These are phyloP conservation scores for Pluvianellus socialis DNA, from an alignment of 2,113 vertebrate species.

Conservation along the genomic window DNA sequence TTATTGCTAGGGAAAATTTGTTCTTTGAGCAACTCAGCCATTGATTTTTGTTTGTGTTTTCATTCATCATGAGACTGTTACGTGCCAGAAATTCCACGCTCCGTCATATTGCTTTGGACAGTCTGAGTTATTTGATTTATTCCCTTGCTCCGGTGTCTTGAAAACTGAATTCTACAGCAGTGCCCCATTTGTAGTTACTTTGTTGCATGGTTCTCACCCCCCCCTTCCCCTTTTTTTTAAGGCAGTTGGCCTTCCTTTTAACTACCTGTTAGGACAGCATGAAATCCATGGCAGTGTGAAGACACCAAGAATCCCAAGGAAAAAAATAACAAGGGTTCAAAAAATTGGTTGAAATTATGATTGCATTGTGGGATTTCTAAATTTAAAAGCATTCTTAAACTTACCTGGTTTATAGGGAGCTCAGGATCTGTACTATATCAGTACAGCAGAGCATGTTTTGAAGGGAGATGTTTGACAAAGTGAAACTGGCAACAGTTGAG, in stretches of 20 bases:
- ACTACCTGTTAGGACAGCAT: background rate
- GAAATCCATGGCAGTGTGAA: background rate
- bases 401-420: background rate
- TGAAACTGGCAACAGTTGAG: background rate
- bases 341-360: background rate
- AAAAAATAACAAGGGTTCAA: background rate
- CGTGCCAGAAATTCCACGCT: constrained; percentile 53
- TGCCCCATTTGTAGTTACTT: constrained; percentile 12
- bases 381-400: background rate
- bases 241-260: background rate
- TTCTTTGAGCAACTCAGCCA: constrained; percentile 63
- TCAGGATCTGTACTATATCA: background rate
- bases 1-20: constrained; percentile 65
- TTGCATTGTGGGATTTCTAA: background rate
- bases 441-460: background rate
- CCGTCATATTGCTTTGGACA: constrained; percentile 43
- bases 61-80: constrained; percentile 64
- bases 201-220: background rate
- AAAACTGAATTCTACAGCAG: constrained; percentile 35
- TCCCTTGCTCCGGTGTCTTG: background rate
- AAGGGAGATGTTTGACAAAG: background rate
- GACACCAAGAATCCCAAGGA: background rate
- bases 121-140: constrained; percentile 57
- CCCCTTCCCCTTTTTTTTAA: fast-evolving
- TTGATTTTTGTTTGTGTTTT: constrained; percentile 73